Conservation (phyloP, 2,888 invertebrate genomes). For the Pristionchus arcanus region DNA sequence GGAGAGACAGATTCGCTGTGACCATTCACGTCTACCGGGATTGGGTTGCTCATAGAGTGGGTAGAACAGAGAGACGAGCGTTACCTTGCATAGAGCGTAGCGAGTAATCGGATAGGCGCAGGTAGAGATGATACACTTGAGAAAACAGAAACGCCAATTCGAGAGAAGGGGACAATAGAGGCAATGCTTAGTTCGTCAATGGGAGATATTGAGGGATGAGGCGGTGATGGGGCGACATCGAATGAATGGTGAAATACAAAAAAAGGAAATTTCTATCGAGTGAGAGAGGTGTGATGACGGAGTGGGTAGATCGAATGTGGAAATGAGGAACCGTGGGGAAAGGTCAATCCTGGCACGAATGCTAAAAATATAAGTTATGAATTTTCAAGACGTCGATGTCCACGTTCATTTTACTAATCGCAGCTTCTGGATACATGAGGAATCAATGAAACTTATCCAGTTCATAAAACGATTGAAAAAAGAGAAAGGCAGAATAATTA, state of each 20-base stretch:
- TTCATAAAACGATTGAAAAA: not conserved
- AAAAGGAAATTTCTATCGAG: too few relatives aligned
- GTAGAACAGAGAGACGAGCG: not conserved
- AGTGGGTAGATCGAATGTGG: too few relatives aligned
- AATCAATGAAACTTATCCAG: too few relatives aligned
- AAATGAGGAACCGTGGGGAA: too few relatives aligned
- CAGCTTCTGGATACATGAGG: too few relatives aligned
- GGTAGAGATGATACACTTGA: slow-evolving; percentile 15
- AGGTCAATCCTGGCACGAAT: too few relatives aligned
- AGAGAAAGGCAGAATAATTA: not conserved
- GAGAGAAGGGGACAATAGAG: not conserved
- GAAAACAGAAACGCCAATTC: slow-evolving; percentile 38
- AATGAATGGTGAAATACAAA: not conserved
- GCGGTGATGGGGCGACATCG: not conserved
- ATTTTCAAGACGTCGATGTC: too few relatives aligned
- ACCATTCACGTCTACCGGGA: not conserved
- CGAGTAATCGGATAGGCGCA: not conserved
- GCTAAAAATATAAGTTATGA: too few relatives aligned
- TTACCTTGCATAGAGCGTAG: not conserved
- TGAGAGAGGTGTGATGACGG: too few relatives aligned
- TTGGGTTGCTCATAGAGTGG: not conserved
- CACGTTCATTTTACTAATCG: too few relatives aligned
- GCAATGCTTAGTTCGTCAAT: slow-evolving; percentile 25
- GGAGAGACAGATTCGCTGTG: not conserved
- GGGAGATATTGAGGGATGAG: not conserved